phyloP scores from a whole-genome alignment of 2,113 vertebrate species.

The Microtus oregoni region DNA sequence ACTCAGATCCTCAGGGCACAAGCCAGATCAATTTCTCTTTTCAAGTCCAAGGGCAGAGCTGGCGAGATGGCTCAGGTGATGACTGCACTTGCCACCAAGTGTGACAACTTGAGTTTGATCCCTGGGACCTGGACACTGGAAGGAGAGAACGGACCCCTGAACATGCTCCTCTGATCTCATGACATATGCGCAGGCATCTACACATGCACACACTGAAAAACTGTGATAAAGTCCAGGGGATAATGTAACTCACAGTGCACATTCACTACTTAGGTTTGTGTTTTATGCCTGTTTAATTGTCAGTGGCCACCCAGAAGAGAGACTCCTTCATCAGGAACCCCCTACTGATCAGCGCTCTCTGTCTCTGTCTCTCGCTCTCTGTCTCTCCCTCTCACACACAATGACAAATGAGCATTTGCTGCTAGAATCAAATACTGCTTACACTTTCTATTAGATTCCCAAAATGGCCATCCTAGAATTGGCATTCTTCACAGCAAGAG shows the following conservation, averaged over 20 bases:
- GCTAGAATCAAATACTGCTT: neutral
- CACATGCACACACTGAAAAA: neutral
- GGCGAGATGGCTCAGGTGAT: neutral
- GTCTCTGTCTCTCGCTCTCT: fast-evolving
- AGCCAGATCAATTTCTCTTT: neutral
- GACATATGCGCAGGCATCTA: neutral
- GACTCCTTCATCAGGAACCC: neutral
- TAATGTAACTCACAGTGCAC: neutral
- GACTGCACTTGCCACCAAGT: neutral
- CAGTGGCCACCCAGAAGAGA: neutral
- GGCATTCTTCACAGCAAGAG: neutral
- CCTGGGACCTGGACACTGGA: neutral
- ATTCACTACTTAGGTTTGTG: neutral
- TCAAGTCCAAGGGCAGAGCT: neutral
- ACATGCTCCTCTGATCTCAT: neutral
- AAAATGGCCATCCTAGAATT: neutral
- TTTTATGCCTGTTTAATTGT: neutral
- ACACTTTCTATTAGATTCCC: neutral
- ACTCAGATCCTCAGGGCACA: neutral
- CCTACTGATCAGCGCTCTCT: neutral
- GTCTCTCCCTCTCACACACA: neutral
- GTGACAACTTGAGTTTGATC: neutral
- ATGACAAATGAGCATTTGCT: neutral
- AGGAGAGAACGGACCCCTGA: neutral
- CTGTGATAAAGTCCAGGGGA: neutral